These are phyloP conservation scores for Atta cephalotes DNA, from an alignment of 1,140 invertebrate genomes.

Conservation along the genomic window DNA sequence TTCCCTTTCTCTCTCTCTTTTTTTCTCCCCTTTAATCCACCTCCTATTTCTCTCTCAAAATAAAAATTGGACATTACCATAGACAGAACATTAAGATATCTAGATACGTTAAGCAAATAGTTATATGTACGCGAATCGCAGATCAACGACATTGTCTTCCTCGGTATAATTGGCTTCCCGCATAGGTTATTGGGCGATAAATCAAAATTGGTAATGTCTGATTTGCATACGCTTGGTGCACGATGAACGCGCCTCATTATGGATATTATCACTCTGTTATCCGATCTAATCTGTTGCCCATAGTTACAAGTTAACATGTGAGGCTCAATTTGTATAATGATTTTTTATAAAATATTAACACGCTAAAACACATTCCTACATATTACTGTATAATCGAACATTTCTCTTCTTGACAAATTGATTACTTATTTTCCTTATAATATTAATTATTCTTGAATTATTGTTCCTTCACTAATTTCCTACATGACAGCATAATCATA, in stretches of 20 bases:
- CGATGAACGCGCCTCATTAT: slow-evolving; percentile 76
- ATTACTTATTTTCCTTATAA: not conserved
- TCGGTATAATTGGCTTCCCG: slow-evolving; percentile 72
- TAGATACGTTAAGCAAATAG: not conserved
- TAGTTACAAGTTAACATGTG: not conserved
- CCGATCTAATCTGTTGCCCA: slow-evolving; percentile 21
- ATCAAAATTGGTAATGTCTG: slow-evolving; percentile 80
- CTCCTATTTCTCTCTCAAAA: not conserved
- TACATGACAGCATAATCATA: not conserved
- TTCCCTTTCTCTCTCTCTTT: not conserved
- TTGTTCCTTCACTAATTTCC: not conserved
- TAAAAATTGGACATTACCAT: not conserved
- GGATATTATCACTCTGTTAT: slow-evolving; percentile 77
- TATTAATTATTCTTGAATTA: not conserved
- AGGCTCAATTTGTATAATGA: not conserved
- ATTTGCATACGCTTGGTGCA: slow-evolving; percentile 57
- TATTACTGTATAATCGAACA: not conserved
- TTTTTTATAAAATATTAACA: slow-evolving; percentile 17
- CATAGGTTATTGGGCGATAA: slow-evolving; percentile 79
- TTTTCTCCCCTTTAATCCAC: not conserved
- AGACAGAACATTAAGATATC: slow-evolving; percentile 27
- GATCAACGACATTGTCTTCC: slow-evolving; percentile 51
- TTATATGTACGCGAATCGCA: slow-evolving; percentile 17
- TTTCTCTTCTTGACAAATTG: not conserved
- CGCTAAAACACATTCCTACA: not conserved